Conservation (phyloP, 2,888 invertebrate genomes). For the Chamaedrilus cognettii region DNA sequence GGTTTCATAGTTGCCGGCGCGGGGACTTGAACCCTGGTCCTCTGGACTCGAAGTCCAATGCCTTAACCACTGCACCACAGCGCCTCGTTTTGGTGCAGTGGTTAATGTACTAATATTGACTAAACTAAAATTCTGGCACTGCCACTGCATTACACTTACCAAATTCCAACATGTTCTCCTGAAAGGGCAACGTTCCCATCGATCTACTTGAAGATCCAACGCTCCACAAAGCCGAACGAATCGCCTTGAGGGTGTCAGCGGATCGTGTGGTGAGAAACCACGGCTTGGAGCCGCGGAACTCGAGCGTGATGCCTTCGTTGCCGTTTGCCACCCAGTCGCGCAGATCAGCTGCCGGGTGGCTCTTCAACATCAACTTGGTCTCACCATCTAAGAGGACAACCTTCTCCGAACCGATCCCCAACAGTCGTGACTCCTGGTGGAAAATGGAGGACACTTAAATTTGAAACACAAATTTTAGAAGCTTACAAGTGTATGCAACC, state of each 20-base stretch:
- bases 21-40: too few relatives aligned
- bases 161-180: conserved; percentile 15
- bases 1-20: too few relatives aligned
- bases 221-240: conserved; percentile 67
- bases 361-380: conserved; percentile 63
- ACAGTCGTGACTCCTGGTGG: conserved; percentile 20
- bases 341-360: conserved; percentile 64
- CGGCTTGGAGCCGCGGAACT: conserved; percentile 66
- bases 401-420: conserved; percentile 66
- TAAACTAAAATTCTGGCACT: too few relatives aligned
- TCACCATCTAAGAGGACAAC: conserved; percentile 64
- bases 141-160: too few relatives aligned
- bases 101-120: too few relatives aligned
- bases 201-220: conserved; percentile 61
- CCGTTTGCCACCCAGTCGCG: conserved; percentile 68
- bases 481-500: too few relatives aligned
- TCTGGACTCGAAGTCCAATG: too few relatives aligned
- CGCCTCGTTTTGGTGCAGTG: too few relatives aligned
- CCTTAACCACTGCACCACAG: too few relatives aligned
- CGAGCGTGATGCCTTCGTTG: conserved; percentile 67
- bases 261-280: conserved; percentile 63
- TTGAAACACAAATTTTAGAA: too few relatives aligned
- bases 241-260: conserved; percentile 61
- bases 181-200: conserved; percentile 15
- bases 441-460: too few relatives aligned